Percentiles rank a stretch among this genome's conserved stretches.
phyloP scores from a whole-genome alignment of 2,797 vertebrate genomes.

The Lateolabrax maculatus region DNA sequence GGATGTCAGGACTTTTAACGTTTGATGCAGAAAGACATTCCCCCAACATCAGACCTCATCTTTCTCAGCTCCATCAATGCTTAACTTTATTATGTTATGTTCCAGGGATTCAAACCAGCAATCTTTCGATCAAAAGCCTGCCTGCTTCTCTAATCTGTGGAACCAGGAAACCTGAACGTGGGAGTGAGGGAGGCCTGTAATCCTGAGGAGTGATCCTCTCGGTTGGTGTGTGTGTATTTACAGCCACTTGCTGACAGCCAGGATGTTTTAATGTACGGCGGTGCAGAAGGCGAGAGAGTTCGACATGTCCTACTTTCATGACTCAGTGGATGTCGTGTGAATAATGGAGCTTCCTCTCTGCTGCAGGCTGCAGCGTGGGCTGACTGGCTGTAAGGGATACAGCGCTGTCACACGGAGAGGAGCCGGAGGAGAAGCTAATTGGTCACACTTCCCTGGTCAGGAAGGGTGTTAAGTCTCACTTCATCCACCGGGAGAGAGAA shows the following conservation, averaged over 20 bases:
- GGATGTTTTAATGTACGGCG: background rate
- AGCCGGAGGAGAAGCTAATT: constrained; percentile 26
- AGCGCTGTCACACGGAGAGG: constrained; percentile 11
- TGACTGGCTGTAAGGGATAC: constrained; percentile 35
- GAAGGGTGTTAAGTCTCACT: background rate
- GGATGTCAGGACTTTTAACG: background rate
- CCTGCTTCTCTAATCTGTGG: background rate
- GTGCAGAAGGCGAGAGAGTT: constrained; percentile 9
- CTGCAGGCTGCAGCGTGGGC: background rate
- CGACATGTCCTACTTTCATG: constrained; percentile 44
- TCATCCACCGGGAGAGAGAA: background rate
- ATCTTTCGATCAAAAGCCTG: background rate
- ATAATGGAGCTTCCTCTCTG: constrained; percentile 59
- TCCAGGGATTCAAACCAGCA: background rate
- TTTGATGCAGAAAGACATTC: background rate
- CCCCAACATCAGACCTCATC: background rate
- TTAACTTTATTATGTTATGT: background rate
- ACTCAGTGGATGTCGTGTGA: constrained; percentile 35
- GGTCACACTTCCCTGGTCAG: constrained; percentile 27
- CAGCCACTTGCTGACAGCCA: constrained; percentile 9
- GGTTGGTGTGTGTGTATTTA: background rate
- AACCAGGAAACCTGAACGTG: background rate
- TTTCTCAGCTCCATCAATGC: background rate
- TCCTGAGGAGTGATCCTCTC: background rate
- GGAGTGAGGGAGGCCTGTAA: background rate